Evolutionary conservation across 2,113 vertebrate species (phyloP).

Genomic region (Spea bombifrons): DNA sequence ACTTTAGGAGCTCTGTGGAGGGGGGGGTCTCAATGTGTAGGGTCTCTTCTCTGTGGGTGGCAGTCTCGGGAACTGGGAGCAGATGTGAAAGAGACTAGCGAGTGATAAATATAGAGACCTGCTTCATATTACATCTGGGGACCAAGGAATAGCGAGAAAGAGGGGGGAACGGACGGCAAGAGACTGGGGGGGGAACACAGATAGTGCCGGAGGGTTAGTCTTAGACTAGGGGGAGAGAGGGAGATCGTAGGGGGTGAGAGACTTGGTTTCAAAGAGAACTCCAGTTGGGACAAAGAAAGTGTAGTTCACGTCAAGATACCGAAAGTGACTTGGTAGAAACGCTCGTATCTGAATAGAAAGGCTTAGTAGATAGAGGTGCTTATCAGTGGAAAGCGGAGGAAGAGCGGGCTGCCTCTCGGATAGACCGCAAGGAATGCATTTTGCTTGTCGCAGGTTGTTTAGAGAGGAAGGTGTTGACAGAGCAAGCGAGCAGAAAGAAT

Average conservation of each 20-base stretch:
- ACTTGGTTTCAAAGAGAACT: not conserved
- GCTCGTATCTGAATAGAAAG: not conserved
- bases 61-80: constrained; percentile 18
- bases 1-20: not conserved
- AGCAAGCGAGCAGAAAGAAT: constrained; percentile 13
- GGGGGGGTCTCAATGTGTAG: constrained; percentile 10
- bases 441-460: constrained; percentile 26
- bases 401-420: not conserved
- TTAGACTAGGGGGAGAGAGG: not conserved
- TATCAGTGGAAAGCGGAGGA: not conserved
- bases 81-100: constrained; percentile 47
- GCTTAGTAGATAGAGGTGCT: not conserved
- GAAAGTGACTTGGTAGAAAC: not conserved
- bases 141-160: constrained; percentile 11
- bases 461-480: not conserved
- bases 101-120: constrained; percentile 42
- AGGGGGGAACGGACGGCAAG: not conserved
- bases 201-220: not conserved
- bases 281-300: not conserved
- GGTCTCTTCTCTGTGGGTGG: constrained; percentile 5
- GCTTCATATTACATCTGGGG: constrained; percentile 46
- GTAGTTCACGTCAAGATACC: not conserved
- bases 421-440: not conserved
- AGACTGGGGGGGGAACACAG: not conserved
- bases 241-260: not conserved